phyloP scores from a whole-genome alignment of 2,888 invertebrate species.

The Metopia argyrocephala region DNA sequence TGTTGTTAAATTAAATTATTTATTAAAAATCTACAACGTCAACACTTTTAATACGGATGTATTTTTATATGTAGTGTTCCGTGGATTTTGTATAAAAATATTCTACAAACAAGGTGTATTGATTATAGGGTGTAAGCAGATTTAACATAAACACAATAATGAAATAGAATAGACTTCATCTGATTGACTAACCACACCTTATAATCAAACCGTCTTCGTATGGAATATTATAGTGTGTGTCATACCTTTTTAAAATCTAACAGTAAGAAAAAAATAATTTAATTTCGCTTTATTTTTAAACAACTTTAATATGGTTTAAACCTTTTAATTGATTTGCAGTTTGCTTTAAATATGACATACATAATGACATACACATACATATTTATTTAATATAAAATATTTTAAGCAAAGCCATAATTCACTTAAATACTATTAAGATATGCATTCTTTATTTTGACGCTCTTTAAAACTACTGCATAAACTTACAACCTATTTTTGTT shows the following conservation, averaged over 20 bases:
- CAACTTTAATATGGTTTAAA: neutral
- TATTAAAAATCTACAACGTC: neutral
- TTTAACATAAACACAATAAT: no score
- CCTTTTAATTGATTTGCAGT: no score
- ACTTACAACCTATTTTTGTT: neutral
- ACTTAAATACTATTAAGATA: constrained; percentile 46
- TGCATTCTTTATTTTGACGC: neutral
- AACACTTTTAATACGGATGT: neutral
- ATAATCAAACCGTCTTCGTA: no score
- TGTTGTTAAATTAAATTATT: constrained; percentile 38
- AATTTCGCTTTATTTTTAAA: constrained; percentile 9
- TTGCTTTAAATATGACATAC: constrained; percentile 13
- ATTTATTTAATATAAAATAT: constrained; percentile 16
- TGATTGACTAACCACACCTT: no score
- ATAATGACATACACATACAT: neutral
- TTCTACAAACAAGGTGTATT: no score
- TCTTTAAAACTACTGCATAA: constrained; percentile 26
- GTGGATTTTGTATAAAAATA: neutral
- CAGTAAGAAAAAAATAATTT: neutral
- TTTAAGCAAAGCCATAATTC: constrained; percentile 16
- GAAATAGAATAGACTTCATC: no score
- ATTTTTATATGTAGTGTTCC: neutral
- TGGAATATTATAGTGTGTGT: no score
- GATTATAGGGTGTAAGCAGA: no score
- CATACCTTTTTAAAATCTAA: neutral